These are phyloP conservation scores for Latrodectus elegans DNA, from an alignment of 2,888 invertebrate genomes.

Conservation along the genomic window DNA sequence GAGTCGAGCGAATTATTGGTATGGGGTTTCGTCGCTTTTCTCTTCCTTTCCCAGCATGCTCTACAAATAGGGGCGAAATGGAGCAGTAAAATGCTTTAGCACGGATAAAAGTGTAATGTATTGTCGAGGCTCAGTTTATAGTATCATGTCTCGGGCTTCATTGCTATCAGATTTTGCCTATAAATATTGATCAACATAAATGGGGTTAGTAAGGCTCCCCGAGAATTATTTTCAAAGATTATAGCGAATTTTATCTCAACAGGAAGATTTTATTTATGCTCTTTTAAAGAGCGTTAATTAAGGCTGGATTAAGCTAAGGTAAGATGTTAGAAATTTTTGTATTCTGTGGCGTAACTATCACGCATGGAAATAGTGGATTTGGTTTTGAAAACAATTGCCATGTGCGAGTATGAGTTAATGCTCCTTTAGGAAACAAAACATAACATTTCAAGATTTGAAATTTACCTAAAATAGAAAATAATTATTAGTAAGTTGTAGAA, in stretches of 20 bases:
- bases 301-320: too few relatives aligned
- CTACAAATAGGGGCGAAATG: slow-evolving; percentile 20
- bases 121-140: neutral
- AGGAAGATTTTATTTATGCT: too few relatives aligned
- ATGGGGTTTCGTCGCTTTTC: neutral
- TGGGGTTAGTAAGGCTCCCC: neutral
- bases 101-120: neutral
- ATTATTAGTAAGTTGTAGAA: too few relatives aligned
- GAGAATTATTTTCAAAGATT: neutral
- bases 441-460: too few relatives aligned
- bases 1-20: neutral
- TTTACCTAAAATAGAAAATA: too few relatives aligned
- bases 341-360: too few relatives aligned
- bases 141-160: neutral
- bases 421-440: too few relatives aligned
- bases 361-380: neutral
- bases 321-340: too few relatives aligned
- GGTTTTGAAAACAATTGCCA: too few relatives aligned
- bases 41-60: neutral
- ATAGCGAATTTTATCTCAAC: neutral
- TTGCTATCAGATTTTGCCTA: neutral
- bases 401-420: too few relatives aligned
- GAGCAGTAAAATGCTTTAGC: slow-evolving; percentile 24
- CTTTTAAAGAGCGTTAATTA: too few relatives aligned
- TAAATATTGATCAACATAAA: neutral